Conservation (phyloP, 1,140 invertebrate species). For the Ephestia elutella region DNA sequence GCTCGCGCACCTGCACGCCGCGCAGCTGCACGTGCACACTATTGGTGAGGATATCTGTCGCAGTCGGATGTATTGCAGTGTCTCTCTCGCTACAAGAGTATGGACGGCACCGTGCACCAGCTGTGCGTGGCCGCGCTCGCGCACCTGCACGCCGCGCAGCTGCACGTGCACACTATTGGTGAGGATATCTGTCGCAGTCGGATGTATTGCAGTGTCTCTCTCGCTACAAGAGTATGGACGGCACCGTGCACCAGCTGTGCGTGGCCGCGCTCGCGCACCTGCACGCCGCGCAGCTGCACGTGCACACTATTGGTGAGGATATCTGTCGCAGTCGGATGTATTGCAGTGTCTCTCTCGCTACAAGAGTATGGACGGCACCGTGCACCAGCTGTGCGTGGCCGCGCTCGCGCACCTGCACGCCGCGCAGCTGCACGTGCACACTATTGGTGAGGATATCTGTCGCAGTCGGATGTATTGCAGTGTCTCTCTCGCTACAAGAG, state of each 20-base stretch:
- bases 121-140: constrained; percentile 94
- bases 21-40: constrained; percentile 85
- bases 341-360: too few relatives aligned
- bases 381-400: constrained; percentile 95
- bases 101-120: constrained; percentile 97
- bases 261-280: constrained; percentile 93
- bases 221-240: too few relatives aligned
- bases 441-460: too few relatives aligned
- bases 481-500: too few relatives aligned
- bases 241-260: constrained; percentile 96
- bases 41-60: too few relatives aligned
- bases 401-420: constrained; percentile 92
- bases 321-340: too few relatives aligned
- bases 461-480: too few relatives aligned
- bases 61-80: too few relatives aligned
- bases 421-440: constrained; percentile 85
- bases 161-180: constrained; percentile 85
- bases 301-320: constrained; percentile 79
- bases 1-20: constrained; percentile 89
- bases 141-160: constrained; percentile 88
- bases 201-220: too few relatives aligned
- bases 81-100: too few relatives aligned
- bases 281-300: constrained; percentile 87
- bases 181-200: constrained; percentile 5
- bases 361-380: constrained; percentile 97